Evolutionary conservation across 2,888 invertebrate species (phyloP).

Genomic region (Hypomecis atomaria): DNA sequence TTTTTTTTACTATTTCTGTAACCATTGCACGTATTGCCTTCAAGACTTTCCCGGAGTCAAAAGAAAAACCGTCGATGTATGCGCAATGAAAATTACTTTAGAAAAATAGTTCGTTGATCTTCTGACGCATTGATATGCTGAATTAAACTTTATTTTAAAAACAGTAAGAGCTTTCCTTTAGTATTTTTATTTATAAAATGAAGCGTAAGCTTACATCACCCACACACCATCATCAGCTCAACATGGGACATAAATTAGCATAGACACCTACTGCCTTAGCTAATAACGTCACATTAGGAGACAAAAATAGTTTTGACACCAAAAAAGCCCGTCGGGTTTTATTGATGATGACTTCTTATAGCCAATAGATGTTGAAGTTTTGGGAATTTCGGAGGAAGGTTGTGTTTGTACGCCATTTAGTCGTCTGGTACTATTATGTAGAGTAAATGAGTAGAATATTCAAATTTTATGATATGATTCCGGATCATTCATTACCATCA

Average conservation of each 20-base stretch:
- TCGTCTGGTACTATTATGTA: background rate
- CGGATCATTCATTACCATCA: too few species aligned
- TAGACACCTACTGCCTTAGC: conserved; percentile 28
- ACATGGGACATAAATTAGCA: conserved; percentile 32
- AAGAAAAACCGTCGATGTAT: conserved; percentile 20
- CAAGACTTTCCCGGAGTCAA: background rate
- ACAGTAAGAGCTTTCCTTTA: background rate
- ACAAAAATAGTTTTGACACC: conserved; percentile 36
- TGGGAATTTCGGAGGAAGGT: conserved; percentile 5
- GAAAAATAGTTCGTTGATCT: conserved; percentile 31
- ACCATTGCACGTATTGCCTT: conserved; percentile 8
- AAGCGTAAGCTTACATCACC: conserved; percentile 13
- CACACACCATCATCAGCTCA: conserved; percentile 21
- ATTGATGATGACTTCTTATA: conserved; percentile 22
- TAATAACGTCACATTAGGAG: conserved; percentile 30
- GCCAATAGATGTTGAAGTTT: conserved; percentile 3
- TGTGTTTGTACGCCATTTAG: conserved; percentile 4
- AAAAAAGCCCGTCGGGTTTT: conserved; percentile 21
- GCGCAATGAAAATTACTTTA: background rate
- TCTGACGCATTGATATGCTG: background rate
- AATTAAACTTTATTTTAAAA: conserved; percentile 1
- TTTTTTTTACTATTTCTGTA: conserved; percentile 6
- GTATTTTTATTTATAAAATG: background rate
- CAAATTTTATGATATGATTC: too few species aligned
- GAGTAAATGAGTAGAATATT: too few species aligned